Evolutionary conservation across 2,888 invertebrate species (phyloP), one percentile per base, ranked within the genome.

Genomic region (Agelastica alni): DNA sequence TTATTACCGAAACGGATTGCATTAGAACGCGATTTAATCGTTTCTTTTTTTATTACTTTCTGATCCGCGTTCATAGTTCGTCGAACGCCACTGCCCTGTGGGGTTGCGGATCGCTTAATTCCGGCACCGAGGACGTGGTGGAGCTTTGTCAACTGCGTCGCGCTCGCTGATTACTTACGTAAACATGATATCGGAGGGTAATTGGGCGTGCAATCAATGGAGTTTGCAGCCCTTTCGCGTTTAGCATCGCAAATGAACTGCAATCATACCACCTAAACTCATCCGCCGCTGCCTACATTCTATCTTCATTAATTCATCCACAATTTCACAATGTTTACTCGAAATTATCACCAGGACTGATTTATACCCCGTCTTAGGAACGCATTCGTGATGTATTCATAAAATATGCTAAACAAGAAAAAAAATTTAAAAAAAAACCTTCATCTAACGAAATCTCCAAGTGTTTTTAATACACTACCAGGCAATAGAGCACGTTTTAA

Each of bases 121-220:
- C 76, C 73, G 69, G 70, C 74, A 74, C 71, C 70, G 44, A 51
- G 31, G 20, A 43, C 34, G 49, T 51, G 69, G 69, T 66, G 68
- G 63, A 63, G 74, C 72, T 75, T 70, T 74, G 75, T 74, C 75
- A 74, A 75, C 75, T 71, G 64, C 61, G 68, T 66, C 65, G 65
- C 46, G 58, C 63, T 70, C 73, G 72, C 72, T 76, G 75, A 76
- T 76, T 76, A 76, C 76, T 77, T 76, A 76, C 75, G 76, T 75
- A 77, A 77, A 77, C 76, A 76, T 75, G 76, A 76, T 76, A 76
- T 74, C 75, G 74, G 72, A 74, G 76, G 74, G 77, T 77, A 77
- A 77, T 77, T 76, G 77, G 75, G 74, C 75, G 72, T 76, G 72
- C 75, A 77, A 76, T 77, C 77, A 76, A 75, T 76, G 76, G 70